Evolutionary conservation across 2,797 vertebrate genomes (phyloP), one percentile per base, ranked within the genome.

Genomic region (Tragopan temminckii): DNA sequence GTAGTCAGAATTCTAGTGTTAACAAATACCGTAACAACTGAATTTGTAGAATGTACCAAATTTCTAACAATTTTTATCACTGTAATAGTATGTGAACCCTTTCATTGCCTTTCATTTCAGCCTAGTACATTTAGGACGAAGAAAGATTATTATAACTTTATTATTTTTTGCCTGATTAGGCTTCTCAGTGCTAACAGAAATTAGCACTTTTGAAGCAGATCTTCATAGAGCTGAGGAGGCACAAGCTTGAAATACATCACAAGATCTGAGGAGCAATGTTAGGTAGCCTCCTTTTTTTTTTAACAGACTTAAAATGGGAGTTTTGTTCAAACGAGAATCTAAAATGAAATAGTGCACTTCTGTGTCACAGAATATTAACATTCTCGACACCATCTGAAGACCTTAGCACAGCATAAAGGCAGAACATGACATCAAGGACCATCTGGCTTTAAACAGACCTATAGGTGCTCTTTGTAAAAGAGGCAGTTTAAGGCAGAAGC

Each of bases 311-410:
- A 40, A 79, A 79, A 63, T 52, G 5, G 2, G 0, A 0, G 0
- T 2, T 63, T 66, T 77, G 3, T 55, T 79, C 16, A 79, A 63
- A 66, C 5, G 31, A 36, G 14, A 76, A 35, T 18, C 2, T 1
- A 45, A 27, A 14, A 69, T 50, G 71, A 53, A 83, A 53, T 5
- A 17, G 5, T 77, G 19, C 0, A 18, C 1, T 38, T 75, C 20
- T 2, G 1, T 12, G 12, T 52, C 25, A 42, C 9, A 4, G 0
- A 0, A 7, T 66, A 27, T 27, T 58, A n/a, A 42, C 6, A 20
- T 24, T 38, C 20, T 35, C 8, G 24, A 7, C 11, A 15, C 4
- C 23, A 74, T 5, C 3, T 75, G 29, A 79, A 62, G 59, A 10
- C 3, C 13, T 29, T 40, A 36, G 8, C 3, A 18, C 10, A 5